Evolutionary conservation across 2,888 invertebrate species (phyloP), one percentile per base, ranked within the genome.

Genomic region (Pherbina coryleti): DNA sequence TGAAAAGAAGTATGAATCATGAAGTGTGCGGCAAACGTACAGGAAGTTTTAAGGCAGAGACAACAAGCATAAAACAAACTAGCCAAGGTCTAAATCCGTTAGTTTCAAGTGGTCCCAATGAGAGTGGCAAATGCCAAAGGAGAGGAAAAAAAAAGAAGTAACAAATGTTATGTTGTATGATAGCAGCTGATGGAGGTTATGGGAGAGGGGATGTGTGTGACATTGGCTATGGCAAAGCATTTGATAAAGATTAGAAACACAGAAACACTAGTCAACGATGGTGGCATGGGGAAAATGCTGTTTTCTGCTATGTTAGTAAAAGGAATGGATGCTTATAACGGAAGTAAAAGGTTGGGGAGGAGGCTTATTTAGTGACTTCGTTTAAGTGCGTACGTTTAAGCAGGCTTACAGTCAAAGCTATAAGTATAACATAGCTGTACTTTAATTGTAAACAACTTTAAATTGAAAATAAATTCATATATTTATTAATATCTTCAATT

Each of bases 1-100:
- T 44, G 44, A 44, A 44, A 44, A 44, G 14, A 19, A 55, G 55
- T 34, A 31, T 31, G 64, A 31, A 11, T 17, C 19, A 22, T 25
- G 22, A 22, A 55, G 14, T 17, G 17, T 37, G 72, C 22, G 3
- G 7, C 19, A n/a, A 60, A 28, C 5, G 25, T 14, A 8, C 31
- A 51, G 22, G 8, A 14, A 14, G 25, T 25, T 14, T 19, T 22
- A 19, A 53, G 34, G 22, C 14, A 9, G 72, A 37, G 3, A 66
- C 8, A 51, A 28, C 28, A 34, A 25, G 44, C 55, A 57, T 37
- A 34, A n/a, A n/a, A 34, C 9, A 60, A 73, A 37, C 25, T 25
- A 74, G 51, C 53, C 19, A 55, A 66, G 34, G 31, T 28, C 64
- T n/a, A 55, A 37, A 75, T 75, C 66, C 66, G 19, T 51, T 75